These are phyloP conservation scores for Fistularia commersonii DNA, from an alignment of 2,797 vertebrate genomes.

Conservation along the genomic window DNA sequence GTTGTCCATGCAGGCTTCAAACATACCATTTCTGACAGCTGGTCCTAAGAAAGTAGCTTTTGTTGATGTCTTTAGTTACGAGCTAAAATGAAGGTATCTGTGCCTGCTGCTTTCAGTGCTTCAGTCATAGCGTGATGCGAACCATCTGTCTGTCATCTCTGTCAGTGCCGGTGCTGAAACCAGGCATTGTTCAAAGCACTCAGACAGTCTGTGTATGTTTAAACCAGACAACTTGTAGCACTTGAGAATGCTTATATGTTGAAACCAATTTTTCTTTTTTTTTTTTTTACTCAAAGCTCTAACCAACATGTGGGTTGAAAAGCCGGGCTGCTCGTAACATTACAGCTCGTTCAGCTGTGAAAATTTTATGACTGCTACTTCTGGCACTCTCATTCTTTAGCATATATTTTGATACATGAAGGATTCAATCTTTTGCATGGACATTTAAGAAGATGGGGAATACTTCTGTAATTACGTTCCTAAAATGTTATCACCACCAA, in stretches of 20 bases:
- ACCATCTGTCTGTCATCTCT: slow-evolving; percentile 55
- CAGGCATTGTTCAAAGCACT: slow-evolving; percentile 50
- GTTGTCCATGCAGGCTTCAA: background rate
- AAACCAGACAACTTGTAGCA: slow-evolving; percentile 27
- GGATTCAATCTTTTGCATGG: too few relatives aligned
- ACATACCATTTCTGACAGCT: slow-evolving; percentile 1
- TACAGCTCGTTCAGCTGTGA: slow-evolving; percentile 23
- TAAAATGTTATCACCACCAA: too few relatives aligned
- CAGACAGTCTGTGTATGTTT: slow-evolving; percentile 29
- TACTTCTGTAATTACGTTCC: too few relatives aligned
- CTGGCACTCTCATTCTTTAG: slow-evolving; percentile 12
- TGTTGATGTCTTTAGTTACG: slow-evolving; percentile 16
- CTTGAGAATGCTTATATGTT: slow-evolving; percentile 26
- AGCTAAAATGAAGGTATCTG: background rate
- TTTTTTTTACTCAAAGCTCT: slow-evolving; percentile 9
- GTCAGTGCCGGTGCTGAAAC: slow-evolving; percentile 46
- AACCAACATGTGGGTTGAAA: slow-evolving; percentile 44
- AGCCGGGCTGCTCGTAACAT: slow-evolving; percentile 21
- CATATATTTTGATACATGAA: slow-evolving; percentile 1
- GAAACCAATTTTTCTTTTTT: slow-evolving; percentile 19
- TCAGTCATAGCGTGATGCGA: slow-evolving; percentile 32
- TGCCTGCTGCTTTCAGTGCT: slow-evolving; percentile 16
- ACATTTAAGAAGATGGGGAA: background rate
- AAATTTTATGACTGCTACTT: slow-evolving; percentile 11
- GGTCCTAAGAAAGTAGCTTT: slow-evolving; percentile 17